These are phyloP conservation scores for Brachionus paranguensis DNA, from an alignment of 1,140 invertebrate genomes.

Conservation along the genomic window DNA sequence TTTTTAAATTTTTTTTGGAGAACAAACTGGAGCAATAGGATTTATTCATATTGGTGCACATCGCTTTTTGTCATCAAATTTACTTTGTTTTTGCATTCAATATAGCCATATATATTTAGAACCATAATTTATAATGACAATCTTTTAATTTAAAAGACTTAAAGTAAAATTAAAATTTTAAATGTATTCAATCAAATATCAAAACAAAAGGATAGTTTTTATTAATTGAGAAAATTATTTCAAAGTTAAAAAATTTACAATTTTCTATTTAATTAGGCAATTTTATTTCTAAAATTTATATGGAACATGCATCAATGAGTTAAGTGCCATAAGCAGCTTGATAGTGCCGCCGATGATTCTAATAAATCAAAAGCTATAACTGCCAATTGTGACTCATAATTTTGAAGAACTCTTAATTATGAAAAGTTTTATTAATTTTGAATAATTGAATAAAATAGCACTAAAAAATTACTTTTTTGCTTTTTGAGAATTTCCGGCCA, in stretches of 20 bases:
- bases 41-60: too few species aligned
- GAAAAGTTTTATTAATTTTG: neutral
- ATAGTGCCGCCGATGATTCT: constrained; percentile 9
- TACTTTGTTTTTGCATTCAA: too few species aligned
- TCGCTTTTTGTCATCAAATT: too few species aligned
- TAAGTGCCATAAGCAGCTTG: constrained; percentile 37
- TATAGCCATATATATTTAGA: too few species aligned
- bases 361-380: constrained; percentile 20
- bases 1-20: too few species aligned
- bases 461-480: constrained; percentile 48
- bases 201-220: neutral
- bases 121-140: too few species aligned
- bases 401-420: neutral
- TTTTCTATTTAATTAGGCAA: neutral
- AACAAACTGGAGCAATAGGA: too few species aligned
- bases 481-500: constrained; percentile 83
- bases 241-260: neutral
- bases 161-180: too few species aligned
- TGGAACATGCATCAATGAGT: neutral
- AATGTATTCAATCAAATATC: neutral
- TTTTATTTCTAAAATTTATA: neutral
- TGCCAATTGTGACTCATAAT: constrained; percentile 29
- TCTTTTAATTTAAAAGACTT: too few species aligned
- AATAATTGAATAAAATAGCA: neutral
- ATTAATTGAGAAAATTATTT: neutral